These are phyloP conservation scores for Teleiodes luculella DNA, from an alignment of 2,888 invertebrate species.

Conservation along the genomic window DNA sequence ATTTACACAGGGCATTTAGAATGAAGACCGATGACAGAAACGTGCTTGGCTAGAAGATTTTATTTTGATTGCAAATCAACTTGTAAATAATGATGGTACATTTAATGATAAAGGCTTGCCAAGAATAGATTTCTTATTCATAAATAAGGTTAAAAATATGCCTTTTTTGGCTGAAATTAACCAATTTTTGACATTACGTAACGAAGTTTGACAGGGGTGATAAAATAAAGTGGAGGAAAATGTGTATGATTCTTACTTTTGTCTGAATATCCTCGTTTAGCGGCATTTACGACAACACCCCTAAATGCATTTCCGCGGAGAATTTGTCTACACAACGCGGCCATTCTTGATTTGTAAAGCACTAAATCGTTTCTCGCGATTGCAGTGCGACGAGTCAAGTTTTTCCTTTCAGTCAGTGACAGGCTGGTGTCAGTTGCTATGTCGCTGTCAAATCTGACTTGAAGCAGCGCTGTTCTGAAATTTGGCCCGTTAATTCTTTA, in stretches of 20 bases:
- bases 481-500: no score
- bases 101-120: not conserved
- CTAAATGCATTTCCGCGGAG: slow-evolving; percentile 81
- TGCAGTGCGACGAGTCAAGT: slow-evolving; percentile 54
- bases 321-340: slow-evolving; percentile 86
- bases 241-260: slow-evolving; percentile 79
- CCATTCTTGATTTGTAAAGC: slow-evolving; percentile 79
- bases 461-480: no score
- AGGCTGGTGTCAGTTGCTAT: no score
- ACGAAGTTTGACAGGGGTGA: slow-evolving; percentile 59
- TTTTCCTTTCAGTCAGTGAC: slow-evolving; percentile 15
- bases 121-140: not conserved
- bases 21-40: slow-evolving; percentile 2
- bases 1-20: not conserved
- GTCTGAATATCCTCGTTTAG: slow-evolving; percentile 79
- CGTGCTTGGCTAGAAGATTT: not conserved
- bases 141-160: not conserved
- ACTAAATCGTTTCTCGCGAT: slow-evolving; percentile 72
- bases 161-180: slow-evolving; percentile 1
- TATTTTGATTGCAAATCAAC: not conserved
- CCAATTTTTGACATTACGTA: slow-evolving; percentile 71
- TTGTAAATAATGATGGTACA: not conserved
- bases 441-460: no score
- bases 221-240: slow-evolving; percentile 29
- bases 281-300: slow-evolving; percentile 80